Evolutionary conservation across 2,797 vertebrate genomes (phyloP).

Genomic region (Peromyscus attwateri): DNA sequence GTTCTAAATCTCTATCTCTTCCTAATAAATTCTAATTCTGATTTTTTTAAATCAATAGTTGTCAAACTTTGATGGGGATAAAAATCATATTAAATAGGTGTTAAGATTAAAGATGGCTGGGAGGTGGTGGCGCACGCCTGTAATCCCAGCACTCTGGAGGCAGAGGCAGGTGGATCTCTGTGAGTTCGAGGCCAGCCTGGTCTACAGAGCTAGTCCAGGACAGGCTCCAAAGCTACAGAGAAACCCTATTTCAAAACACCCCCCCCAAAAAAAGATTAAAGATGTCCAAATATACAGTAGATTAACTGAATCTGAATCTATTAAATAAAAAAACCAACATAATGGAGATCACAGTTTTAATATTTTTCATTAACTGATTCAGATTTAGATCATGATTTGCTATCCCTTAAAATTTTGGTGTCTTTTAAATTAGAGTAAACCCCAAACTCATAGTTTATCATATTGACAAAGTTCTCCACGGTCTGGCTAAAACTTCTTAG

Average conservation of each 20-base stretch:
- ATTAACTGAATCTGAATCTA: background rate
- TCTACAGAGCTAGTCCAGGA: too few species aligned
- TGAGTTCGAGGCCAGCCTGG: too few species aligned
- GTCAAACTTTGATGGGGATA: background rate
- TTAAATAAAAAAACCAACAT: background rate
- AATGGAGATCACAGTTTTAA: background rate
- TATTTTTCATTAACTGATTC: background rate
- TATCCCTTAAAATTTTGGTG: slow-evolving; percentile 44
- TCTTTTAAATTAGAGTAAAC: slow-evolving; percentile 25
- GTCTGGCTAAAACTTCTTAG: background rate
- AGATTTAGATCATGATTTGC: background rate
- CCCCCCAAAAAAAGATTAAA: background rate
- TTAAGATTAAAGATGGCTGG: slow-evolving; percentile 5
- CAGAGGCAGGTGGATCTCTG: too few species aligned
- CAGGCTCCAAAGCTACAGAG: too few species aligned
- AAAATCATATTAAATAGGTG: background rate
- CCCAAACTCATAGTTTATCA: slow-evolving; percentile 12
- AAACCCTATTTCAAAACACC: too few species aligned
- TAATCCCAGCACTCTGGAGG: too few species aligned
- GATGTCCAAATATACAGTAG: background rate
- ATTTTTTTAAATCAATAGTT: background rate
- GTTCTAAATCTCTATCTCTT: background rate
- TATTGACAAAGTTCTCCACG: background rate
- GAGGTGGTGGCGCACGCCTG: too few species aligned
- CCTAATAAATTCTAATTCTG: background rate